phyloP scores from a whole-genome alignment of 2,113 vertebrate species.

The Riparia riparia region DNA sequence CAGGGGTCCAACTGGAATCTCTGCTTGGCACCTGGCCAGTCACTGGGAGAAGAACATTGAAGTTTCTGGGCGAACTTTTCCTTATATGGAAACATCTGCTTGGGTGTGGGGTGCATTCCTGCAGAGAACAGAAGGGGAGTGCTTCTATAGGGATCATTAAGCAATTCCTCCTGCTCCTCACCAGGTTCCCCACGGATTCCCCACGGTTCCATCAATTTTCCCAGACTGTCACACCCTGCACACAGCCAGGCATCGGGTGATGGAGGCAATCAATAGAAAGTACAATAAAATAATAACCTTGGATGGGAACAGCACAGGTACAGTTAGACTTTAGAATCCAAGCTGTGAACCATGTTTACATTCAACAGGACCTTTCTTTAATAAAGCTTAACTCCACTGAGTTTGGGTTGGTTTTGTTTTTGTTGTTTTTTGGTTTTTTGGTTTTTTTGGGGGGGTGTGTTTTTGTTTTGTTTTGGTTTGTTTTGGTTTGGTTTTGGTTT shows the following conservation, averaged over 20 bases:
- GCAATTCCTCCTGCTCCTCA: neutral
- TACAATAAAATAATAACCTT: neutral
- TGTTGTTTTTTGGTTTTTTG: too few relatives aligned
- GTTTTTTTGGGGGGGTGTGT: too few relatives aligned
- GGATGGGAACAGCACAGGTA: neutral
- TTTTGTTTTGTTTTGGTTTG: too few relatives aligned
- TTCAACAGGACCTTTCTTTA: neutral
- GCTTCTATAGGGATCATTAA: neutral
- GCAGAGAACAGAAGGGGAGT: neutral
- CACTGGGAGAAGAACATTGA: too few relatives aligned
- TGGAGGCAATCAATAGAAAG: neutral
- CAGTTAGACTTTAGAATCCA: neutral
- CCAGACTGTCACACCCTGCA: neutral
- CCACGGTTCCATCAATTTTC: neutral
- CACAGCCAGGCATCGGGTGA: neutral
- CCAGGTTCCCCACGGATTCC: neutral
- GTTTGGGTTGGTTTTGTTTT: neutral
- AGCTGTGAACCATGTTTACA: neutral
- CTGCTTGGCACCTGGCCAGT: too few relatives aligned
- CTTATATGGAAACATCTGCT: too few relatives aligned
- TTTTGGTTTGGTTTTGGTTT: too few relatives aligned
- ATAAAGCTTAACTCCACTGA: neutral
- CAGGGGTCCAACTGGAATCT: too few relatives aligned
- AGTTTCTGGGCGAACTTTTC: too few relatives aligned
- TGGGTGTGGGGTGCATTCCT: too few relatives aligned